Evolutionary conservation across 1,140 invertebrate genomes (phyloP).

Genomic region (Caenorhabditis inopinata): DNA sequence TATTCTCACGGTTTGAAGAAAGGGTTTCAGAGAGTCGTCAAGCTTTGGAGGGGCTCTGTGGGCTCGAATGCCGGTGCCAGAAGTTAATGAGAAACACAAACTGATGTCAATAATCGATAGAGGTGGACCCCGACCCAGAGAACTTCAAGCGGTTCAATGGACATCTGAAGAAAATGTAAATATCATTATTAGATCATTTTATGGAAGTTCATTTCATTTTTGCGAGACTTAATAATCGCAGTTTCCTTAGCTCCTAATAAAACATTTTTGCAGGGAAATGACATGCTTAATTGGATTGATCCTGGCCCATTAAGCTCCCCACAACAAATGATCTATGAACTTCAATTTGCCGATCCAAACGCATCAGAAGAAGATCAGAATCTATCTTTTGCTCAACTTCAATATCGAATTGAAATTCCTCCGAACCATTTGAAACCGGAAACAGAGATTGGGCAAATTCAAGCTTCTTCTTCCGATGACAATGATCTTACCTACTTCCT

Average conservation of each 20-base stretch:
- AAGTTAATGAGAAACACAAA: background rate
- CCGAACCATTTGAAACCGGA: background rate
- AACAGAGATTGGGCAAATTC: background rate
- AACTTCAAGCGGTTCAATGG: constrained; percentile 2
- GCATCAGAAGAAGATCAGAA: background rate
- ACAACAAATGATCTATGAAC: constrained; percentile 26
- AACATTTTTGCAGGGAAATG: background rate
- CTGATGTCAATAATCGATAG: background rate
- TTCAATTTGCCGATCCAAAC: constrained; percentile 11
- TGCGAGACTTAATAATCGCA: background rate
- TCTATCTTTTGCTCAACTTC: constrained; percentile 2
- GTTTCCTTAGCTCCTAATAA: background rate
- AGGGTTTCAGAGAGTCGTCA: constrained; percentile 19
- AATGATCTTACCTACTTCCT: constrained; percentile 27
- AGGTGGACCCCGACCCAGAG: background rate
- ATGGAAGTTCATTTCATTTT: background rate
- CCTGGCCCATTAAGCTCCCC: background rate
- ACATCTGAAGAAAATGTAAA: background rate
- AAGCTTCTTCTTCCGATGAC: background rate
- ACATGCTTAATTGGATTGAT: constrained; percentile 27
- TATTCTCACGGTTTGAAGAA: background rate
- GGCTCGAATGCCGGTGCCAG: constrained; percentile 18
- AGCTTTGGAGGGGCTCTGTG: constrained; percentile 25
- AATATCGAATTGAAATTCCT: constrained; percentile 9
- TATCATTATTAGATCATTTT: background rate